Base-by-base conservation (phyloP, 2,888 invertebrate species). In the Ptychoptera contaminata region DNA sequence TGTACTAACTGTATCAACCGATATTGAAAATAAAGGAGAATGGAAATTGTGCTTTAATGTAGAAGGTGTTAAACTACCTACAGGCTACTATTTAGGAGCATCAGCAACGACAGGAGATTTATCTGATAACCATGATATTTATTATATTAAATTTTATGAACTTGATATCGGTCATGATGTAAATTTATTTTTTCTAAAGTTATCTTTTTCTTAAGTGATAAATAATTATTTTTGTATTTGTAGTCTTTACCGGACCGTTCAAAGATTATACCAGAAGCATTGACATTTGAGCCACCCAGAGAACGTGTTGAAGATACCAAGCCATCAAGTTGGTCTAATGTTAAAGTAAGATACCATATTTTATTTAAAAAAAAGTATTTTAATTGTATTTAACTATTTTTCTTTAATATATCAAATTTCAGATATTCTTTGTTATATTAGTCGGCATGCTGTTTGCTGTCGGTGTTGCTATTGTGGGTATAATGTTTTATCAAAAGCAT, bases 21-120 rank as follows among this genome's bases (percentile, higher is more conserved):
- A 97, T 64, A 73, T 94, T 40, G 88, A 88, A 52, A 88, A 87
- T 56, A 87, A 86, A 62, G 85, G 84, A 54, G 82, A 82, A 1
- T 98, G 96, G 94, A 87, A 88, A 57, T 82, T 84, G 56, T 99
- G 98, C 58, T 80, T 99, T 55, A 73, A 74, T 44, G 93, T 93
- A 0, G 74, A 80, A 53, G 90, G 91, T 40, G 87, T 99, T 1
- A 74, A 80, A 47, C 70, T 99, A 9, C 98, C 98, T 0, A 92
- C 94, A 0, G 92, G 92, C 0, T 97, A 96, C 67, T 93, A 75
- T 67, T 83, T 94, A 62, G 98, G 98, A 2, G 72, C 91, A 5
- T 82, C 93, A 0, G 92, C 98, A 0, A 93, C 93, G 1, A 99
- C 98, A 0, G 98, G 98, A 2, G 96, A 98, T 62, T 70, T 99